Evolutionary conservation across 2,888 invertebrate species (phyloP), one percentile per base, ranked within the genome.

Genomic region (Leucoma salicis): DNA sequence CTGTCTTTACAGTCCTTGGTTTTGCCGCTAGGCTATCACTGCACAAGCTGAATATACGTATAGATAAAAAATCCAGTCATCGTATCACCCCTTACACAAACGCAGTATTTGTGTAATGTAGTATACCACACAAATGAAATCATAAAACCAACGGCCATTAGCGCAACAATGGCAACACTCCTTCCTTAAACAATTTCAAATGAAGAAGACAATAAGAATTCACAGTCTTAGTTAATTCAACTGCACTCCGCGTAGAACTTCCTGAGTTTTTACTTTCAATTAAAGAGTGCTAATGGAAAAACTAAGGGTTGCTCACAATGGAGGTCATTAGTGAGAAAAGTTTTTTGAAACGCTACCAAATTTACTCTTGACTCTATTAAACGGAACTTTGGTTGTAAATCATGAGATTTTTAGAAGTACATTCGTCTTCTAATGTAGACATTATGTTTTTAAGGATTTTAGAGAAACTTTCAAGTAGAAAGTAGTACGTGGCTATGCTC

Each of bases 331-430:
- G 72, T 62, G 42, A 42, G 50, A 38, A 44, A 70, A 70, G 60
- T 66, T 76, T 73, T 68, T 66, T 70, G 68, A 76, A 76, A 66
- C 70, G 64, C 52, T 57, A 74, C 73, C 68, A 75, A 78, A 78
- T 77, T 75, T 62, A 70, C 74, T 72, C 70, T 74, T 72, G 68
- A 75, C 74, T 78, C 66, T 68, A 71, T 71, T 70, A 69, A 66
- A 65, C 58, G 57, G 53, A 63, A 70, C 63, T 73, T 70, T 51
- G 53, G 65, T 63, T 61, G 66, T 70, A 69, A 63, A 66, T 70
- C 63, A 62, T 57, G 46, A 53, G 46, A 2, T 63, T 70, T 73
- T 63, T 62, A 58, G 56, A 53, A 66, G 56, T 41, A 49, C 54
- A 58, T 69, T 57, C 67, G 57, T 21, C 6, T 54, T 58, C 59